Percentiles rank a stretch among this genome's conserved stretches.
Evolutionary conservation across 2,888 invertebrate genomes (phyloP).

Genomic region (Brachycybe producta): DNA sequence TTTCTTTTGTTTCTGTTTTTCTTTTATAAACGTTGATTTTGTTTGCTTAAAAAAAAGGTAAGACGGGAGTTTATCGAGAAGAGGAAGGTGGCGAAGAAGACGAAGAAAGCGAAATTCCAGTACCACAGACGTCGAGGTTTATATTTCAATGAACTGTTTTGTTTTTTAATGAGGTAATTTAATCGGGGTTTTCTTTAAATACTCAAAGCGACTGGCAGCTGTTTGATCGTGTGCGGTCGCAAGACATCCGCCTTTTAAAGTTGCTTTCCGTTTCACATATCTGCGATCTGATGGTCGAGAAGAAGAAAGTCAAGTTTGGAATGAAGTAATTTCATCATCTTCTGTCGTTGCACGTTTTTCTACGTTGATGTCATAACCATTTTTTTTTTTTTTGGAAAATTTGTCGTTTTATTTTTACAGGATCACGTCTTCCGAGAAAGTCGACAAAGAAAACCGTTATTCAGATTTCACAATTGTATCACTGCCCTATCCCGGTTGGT

Average conservation of each 20-base stretch:
- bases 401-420: slow-evolving; percentile 35
- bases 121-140: slow-evolving; percentile 23
- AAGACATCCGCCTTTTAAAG: slow-evolving; percentile 56
- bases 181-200: not conserved
- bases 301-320: slow-evolving; percentile 66
- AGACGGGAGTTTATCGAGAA: slow-evolving; percentile 15
- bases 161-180: not conserved
- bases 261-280: slow-evolving; percentile 56
- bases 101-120: slow-evolving; percentile 23
- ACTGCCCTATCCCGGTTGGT: slow-evolving; percentile 56
- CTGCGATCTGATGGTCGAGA: slow-evolving; percentile 71
- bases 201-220: slow-evolving; percentile 38
- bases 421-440: slow-evolving; percentile 69
- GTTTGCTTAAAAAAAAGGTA: slow-evolving; percentile 5
- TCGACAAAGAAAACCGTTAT: slow-evolving; percentile 62
- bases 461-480: slow-evolving; percentile 55
- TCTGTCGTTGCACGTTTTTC: too few species aligned
- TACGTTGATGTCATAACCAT: too few species aligned
- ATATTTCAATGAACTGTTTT: not conserved
- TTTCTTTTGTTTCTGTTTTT: slow-evolving; percentile 19
- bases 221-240: slow-evolving; percentile 48
- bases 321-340: slow-evolving; percentile 60
- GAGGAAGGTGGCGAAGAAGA: slow-evolving; percentile 23
- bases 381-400: too few species aligned
- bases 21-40: slow-evolving; percentile 1